Evolutionary conservation across 2,113 vertebrate species (phyloP), one percentile per base, ranked within the genome.

Genomic region (Takifugu flavidus): DNA sequence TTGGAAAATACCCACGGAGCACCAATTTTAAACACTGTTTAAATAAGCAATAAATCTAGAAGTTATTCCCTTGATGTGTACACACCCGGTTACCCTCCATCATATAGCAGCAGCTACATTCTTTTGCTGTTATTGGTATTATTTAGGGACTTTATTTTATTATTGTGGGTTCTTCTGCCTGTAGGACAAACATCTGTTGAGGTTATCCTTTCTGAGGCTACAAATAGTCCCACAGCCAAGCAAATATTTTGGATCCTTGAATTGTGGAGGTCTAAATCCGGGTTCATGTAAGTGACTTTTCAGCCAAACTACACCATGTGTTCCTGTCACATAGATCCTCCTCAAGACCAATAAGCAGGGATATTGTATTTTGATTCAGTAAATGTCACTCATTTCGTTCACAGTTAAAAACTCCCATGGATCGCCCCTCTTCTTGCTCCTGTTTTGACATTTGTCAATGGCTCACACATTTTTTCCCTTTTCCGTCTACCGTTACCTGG

Each of bases 381-480:
- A 39, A 10, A 11, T 39, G 4, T 39, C 34, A 2, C 34, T 39
- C 7, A 39, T 39, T 39, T 39, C 8, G 11, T 49, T 27, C 43
- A 47, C 44, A 44, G 13, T 6, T 47, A 2, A 57, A 34, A 42
- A 29, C 5, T 12, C 56, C 62, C 13, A 15, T 39, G 14, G 4
- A 25, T 10, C 34, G 10, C 3, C 47, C 20, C n/a, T 49, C 47
- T 39, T 49, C 47, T 49, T 49, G n/a, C 13, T 20, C 20, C 25
- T 39, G 34, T 15, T 15, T 15, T 45, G 44, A 45, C 44, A 25
- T 13, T 65, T 58, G 62, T 49, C 43, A 8, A 64, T 58, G 13
- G 61, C 72, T 72, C 62, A 55, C 73, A 75, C 79, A 88, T 89
- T 79, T 82, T 39, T 72, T 82, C 25, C 77, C 49, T 70, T 75